Base-by-base conservation (phyloP, 2,113 vertebrate genomes). In the Cromileptes altivelis region DNA sequence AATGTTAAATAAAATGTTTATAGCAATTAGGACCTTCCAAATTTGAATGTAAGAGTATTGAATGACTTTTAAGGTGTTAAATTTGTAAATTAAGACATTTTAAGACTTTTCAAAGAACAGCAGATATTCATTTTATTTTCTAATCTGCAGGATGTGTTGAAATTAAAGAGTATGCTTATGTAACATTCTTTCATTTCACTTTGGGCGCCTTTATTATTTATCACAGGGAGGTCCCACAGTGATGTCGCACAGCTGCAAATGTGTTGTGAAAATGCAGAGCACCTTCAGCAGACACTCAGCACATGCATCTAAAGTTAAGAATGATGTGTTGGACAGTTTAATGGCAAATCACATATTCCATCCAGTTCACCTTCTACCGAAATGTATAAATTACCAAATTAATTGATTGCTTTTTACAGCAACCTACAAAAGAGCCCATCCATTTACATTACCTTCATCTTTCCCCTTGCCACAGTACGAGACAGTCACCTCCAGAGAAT, bases 331-430 rank as follows among this genome's bases (percentile, higher is more conserved):
- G 64, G 85, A 84, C 84, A 82, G 80, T 88, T 87, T 93, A 86
- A 91, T 68, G 74, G 85, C 81, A 89, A 90, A 90, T 92, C 90
- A 62, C 88, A 90, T 84, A 75, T 83, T 80, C 74, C 71, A 80
- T 87, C 61, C 62, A 78, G 70, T 88, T 93, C 91, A 93, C 74
- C 86, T 85, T 91, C 74, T 49, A 78, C 79, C 83, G 85, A 85
- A 86, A 92, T 76, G 85, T 85, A 87, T 91, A 85, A 88, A 91
- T 90, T 86, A 92, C 87, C 55, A 88, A 92, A 94, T 91, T 81
- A 93, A 92, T 89, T 91, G 78, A 93, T 93, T 82, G 80, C 87
- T 86, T 91, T 89, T 92, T 79, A 88, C 82, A 86, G 82, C 84
- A 50, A 78, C 81, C 63, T 69, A 74, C 88, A 85, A 89, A 80